Percentiles rank a stretch among this genome's conserved stretches.
phyloP scores from a whole-genome alignment of 2,113 vertebrate genomes.

The Rhabdornis inornatus region DNA sequence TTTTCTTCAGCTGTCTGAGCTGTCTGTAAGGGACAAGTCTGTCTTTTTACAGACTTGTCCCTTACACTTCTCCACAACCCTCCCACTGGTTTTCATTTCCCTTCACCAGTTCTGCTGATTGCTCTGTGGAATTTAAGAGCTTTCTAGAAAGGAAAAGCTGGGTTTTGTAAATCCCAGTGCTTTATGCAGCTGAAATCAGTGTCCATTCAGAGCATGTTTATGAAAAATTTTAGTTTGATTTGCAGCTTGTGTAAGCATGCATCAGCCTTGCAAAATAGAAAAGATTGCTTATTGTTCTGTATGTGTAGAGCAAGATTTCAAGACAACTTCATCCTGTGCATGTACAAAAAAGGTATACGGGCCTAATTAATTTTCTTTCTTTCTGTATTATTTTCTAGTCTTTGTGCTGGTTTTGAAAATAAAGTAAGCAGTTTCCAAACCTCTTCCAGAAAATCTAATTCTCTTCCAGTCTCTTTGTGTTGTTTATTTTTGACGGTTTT shows the following conservation, averaged over 20 bases:
- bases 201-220: slow-evolving; percentile 40
- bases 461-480: not conserved
- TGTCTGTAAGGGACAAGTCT: too few relatives aligned
- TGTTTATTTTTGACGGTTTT: slow-evolving; percentile 32
- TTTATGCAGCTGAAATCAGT: slow-evolving; percentile 37
- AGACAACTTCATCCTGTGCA: slow-evolving; percentile 1
- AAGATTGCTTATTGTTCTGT: slow-evolving; percentile 58
- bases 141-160: not conserved
- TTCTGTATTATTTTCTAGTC: slow-evolving; percentile 5
- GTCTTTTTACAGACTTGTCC: not conserved
- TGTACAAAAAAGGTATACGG: not conserved
- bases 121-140: not conserved
- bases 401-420: slow-evolving; percentile 1
- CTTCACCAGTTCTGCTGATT: not conserved
- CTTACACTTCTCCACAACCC: not conserved
- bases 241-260: slow-evolving; percentile 36
- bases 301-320: not conserved
- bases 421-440: not conserved
- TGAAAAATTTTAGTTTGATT: slow-evolving; percentile 39
- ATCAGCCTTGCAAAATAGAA: slow-evolving; percentile 43
- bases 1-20: not conserved
- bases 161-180: not conserved
- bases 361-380: slow-evolving; percentile 24
- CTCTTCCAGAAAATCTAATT: not conserved
- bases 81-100: not conserved